Base-by-base conservation (phyloP, 2,113 vertebrate species). In the Mugil cephalus region DNA sequence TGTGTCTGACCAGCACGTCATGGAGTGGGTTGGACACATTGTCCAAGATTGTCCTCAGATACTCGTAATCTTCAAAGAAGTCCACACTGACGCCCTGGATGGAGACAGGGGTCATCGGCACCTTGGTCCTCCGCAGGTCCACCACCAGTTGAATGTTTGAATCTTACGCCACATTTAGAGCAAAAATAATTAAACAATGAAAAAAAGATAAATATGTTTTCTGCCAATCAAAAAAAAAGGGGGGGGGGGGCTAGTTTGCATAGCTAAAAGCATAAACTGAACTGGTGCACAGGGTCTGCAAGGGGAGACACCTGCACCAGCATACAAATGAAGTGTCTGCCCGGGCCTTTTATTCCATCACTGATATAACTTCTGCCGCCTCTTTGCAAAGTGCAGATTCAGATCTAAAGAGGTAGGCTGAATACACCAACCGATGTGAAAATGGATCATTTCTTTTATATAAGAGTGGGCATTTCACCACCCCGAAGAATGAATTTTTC, bases 401-500 rank as follows among this genome's bases (percentile, higher is more conserved):
- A 38, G 40, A 59, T 74, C 77, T 80, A 18, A 66, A 69, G 60
- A 62, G 38, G 42, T 21, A 42, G 40, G 46, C 14, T 61, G 55
- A 59, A 62, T 64, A 39, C 14, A 51, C 51, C 55, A 59, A 62
- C 38, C 52, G 36, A 47, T 64, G 21, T 82, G 56, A 52, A 79
- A 74, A 74, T 38, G 13, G 69, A 69, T 53, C 45, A n/a, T 71
- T 77, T 66, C n/a, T 75, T 69, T 75, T 48, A 61, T 77, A 69
- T 73, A 43, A 39, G 60, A 67, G 50, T 4, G 7, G 73, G 54
- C 69, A 21, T 53, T 53, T 58, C 53, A 43, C 14, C 52, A 40
- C 46, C 56, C 63, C 63, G 7, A 18, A 43, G 42, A 74, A 70
- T 83, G 52, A 74, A 83, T 79, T 68, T 87, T 84, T 81, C 65